Conservation (phyloP, 1,140 invertebrate genomes). For the Calephelis virginiensis region DNA sequence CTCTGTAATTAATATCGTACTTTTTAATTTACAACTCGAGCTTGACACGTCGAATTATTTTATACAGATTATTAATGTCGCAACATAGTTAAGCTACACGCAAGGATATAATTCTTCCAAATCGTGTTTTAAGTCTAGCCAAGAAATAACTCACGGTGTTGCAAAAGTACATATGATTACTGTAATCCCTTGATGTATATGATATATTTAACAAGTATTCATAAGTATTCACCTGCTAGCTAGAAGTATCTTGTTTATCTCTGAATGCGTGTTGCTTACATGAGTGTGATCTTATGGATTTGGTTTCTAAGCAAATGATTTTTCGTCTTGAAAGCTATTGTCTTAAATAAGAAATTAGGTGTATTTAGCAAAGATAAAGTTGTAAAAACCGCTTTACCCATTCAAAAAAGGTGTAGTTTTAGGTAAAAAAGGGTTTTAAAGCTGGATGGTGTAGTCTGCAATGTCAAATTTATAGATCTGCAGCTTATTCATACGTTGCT, state of each 20-base stretch:
- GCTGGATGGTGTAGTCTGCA: too few relatives aligned
- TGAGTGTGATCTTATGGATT: neutral
- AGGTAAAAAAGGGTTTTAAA: too few relatives aligned
- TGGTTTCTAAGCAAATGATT: too few relatives aligned
- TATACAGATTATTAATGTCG: constrained; percentile 27
- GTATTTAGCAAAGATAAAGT: too few relatives aligned
- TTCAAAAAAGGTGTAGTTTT: too few relatives aligned
- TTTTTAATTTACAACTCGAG: neutral
- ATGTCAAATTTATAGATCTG: too few relatives aligned
- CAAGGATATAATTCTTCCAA: constrained; percentile 32
- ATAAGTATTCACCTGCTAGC: constrained; percentile 16
- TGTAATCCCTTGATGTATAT: constrained; percentile 41
- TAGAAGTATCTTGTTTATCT: constrained; percentile 1
- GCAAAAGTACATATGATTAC: constrained; percentile 39
- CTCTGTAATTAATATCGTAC: constrained; percentile 4
- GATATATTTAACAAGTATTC: constrained; percentile 39
- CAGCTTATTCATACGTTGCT: too few relatives aligned
- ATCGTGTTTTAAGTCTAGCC: constrained; percentile 32
- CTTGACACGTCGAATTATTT: constrained; percentile 25
- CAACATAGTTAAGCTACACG: constrained; percentile 25
- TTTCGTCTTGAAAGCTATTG: too few relatives aligned
- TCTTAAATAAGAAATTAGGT: too few relatives aligned
- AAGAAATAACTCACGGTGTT: constrained; percentile 32
- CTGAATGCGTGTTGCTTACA: neutral
- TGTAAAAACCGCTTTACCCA: too few relatives aligned